phyloP scores from a whole-genome alignment of 2,113 vertebrate species.

The Panthera leo region DNA sequence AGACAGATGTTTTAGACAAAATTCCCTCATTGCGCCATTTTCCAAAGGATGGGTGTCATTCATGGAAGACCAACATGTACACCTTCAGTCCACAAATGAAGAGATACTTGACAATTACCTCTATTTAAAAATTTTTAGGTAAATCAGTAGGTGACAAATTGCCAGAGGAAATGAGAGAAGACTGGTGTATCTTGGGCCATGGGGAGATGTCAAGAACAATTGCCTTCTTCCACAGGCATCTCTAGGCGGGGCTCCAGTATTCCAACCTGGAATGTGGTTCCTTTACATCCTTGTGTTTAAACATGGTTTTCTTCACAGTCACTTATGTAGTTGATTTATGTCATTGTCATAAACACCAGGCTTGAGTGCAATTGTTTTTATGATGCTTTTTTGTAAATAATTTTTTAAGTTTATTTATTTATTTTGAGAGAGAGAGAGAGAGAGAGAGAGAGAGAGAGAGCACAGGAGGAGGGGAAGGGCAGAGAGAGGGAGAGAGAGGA shows the following conservation, averaged over 20 bases:
- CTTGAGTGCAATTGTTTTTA: background rate
- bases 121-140: background rate
- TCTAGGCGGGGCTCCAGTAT: background rate
- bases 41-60: background rate
- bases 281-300: background rate
- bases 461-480: too few species aligned
- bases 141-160: background rate
- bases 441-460: too few species aligned
- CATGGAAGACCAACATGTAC: background rate
- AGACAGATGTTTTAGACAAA: background rate
- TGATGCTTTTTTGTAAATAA: background rate
- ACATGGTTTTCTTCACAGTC: background rate
- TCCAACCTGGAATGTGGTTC: background rate
- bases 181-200: background rate
- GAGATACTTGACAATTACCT: background rate
- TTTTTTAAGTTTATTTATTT: too few species aligned
- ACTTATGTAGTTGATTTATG: background rate
- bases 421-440: too few species aligned
- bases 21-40: background rate
- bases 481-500: too few species aligned
- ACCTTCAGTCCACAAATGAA: background rate
- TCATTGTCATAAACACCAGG: background rate
- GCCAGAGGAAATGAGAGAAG: background rate
- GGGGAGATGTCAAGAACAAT: background rate
- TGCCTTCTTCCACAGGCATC: background rate